Conservation (phyloP, 2,888 invertebrate genomes). For the Octodonta nipae region DNA sequence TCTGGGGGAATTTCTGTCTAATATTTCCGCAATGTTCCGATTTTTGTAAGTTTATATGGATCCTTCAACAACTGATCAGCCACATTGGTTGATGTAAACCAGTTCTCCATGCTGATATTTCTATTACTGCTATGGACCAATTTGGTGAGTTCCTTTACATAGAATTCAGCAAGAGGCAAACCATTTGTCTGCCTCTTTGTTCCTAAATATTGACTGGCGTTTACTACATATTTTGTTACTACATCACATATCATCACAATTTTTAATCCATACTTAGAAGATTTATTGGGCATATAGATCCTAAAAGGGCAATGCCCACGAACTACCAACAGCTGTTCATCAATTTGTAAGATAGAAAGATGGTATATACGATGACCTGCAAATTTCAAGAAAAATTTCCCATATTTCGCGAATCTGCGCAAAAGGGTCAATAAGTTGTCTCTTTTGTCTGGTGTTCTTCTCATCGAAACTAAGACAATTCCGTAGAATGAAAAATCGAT, state of each 20-base stretch:
- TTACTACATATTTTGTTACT: no score
- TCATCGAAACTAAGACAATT: no score
- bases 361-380: no score
- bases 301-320: conserved; percentile 16
- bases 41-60: conserved; percentile 23
- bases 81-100: conserved; percentile 25
- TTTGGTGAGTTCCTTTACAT: conserved; percentile 12
- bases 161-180: no score
- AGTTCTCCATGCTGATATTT: conserved; percentile 23
- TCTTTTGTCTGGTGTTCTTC: no score
- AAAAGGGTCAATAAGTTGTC: no score
- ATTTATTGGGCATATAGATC: conserved; percentile 24
- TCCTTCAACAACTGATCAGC: conserved; percentile 18
- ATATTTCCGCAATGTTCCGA: conserved; percentile 23
- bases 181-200: conserved; percentile 19
- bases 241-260: no score
- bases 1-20: conserved; percentile 26
- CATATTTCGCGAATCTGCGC: no score
- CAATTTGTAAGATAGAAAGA: no score
- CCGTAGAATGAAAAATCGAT: not conserved
- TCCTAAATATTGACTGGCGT: conserved; percentile 20
- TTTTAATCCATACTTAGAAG: conserved; percentile 22
- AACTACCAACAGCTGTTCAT: no score
- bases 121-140: conserved; percentile 16
- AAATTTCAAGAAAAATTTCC: no score